Base-by-base conservation (phyloP, 2,797 vertebrate species). In the Borostomias antarcticus region DNA sequence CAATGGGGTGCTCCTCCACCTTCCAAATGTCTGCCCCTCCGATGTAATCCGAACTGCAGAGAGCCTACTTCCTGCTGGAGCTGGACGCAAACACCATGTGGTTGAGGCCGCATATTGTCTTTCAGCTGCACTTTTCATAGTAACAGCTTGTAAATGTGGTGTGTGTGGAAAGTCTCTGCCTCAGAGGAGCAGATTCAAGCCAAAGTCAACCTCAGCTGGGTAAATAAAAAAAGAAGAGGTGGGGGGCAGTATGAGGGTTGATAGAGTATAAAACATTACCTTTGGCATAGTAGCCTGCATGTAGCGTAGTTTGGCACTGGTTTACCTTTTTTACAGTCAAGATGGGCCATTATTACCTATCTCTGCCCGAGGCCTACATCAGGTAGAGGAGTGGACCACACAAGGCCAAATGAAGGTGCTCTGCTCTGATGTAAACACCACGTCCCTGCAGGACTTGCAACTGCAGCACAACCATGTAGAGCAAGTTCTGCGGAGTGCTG, bases 91-190 rank as follows among this genome's bases (percentile, higher is more conserved):
- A 75, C 35, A 58, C 64, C 68, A 62, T 66, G 77, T 62, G 80
- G 66, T 71, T 37, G 63, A 77, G 74, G 29, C 58, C n/a, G 28
- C 21, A 17, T 79, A 79, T 76, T 82, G 70, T 82, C 80, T 85
- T 78, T 82, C 77, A 78, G 75, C 70, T 63, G 66, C 78, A 81
- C 72, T 50, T 79, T 75, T 84, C 68, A 74, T 71, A 75, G 76
- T 75, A 78, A 85, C 84, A 84, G 83, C 79, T 86, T 88, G 83
- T 86, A 87, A 86, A 88, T 74, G 78, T 64, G 30, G 64, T 2
- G 68, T 62, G 68, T 56, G 64, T 82, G 76, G 80, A 86, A 85
- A 87, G 53, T 45, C 74, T 78, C 75, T 76, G 62, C 70, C 73
- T 72, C 75, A n/a, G 9, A 33, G 72, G 71, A 70, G 19, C 56